Percentiles rank a stretch among this genome's conserved stretches.
Evolutionary conservation across 1,140 invertebrate genomes (phyloP).

Genomic region (Hormaphis cornu): DNA sequence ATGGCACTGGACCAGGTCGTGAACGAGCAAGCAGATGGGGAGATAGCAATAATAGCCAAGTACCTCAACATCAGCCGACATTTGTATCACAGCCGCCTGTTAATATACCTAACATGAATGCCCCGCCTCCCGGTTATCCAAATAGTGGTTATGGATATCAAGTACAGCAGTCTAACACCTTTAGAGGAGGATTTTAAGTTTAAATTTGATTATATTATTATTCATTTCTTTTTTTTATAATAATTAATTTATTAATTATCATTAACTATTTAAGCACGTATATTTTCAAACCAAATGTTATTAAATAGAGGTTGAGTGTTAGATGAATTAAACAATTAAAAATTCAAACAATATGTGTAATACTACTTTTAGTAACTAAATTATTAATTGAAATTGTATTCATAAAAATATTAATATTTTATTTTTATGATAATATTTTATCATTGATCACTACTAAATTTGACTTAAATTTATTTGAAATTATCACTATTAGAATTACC

Average conservation of each 20-base stretch:
- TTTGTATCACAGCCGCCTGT: neutral
- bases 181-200: constrained; percentile 24
- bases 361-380: constrained; percentile 16
- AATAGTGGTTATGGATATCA: constrained; percentile 1
- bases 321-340: neutral
- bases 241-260: constrained; percentile 13
- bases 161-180: neutral
- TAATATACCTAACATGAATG: constrained; percentile 20
- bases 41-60: constrained; percentile 16
- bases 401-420: neutral
- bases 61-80: constrained; percentile 2
- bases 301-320: neutral
- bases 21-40: constrained; percentile 29
- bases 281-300: constrained; percentile 5
- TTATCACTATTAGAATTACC: too few species aligned
- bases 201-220: neutral
- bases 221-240: constrained; percentile 2
- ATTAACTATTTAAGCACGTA: too few species aligned
- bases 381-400: constrained; percentile 11
- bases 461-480: too few species aligned
- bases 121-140: constrained; percentile 9
- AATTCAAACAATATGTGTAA: neutral
- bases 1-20: neutral
- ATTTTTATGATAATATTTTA: too few species aligned
- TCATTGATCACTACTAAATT: too few species aligned